Percentiles rank a stretch among this genome's conserved stretches.
Evolutionary conservation across 2,888 invertebrate genomes (phyloP).

Genomic region (Lithophane leautieri): DNA sequence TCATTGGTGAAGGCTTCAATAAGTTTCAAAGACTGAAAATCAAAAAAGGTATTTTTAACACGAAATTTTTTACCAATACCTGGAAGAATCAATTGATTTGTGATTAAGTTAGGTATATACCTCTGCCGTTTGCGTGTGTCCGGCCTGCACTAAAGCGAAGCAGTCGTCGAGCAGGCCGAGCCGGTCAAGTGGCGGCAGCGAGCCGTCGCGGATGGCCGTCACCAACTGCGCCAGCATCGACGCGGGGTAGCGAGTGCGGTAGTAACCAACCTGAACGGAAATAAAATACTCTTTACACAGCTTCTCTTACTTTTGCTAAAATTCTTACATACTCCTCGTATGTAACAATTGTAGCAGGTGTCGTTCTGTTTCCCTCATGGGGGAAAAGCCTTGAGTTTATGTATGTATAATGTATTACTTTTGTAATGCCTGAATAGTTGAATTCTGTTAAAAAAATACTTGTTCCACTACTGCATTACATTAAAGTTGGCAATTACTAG

Average conservation of each 20-base stretch:
- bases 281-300: background rate
- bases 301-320: background rate
- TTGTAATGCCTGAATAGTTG: background rate
- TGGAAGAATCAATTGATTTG: background rate
- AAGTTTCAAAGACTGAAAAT: constrained; percentile 92
- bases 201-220: constrained; percentile 94
- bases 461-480: background rate
- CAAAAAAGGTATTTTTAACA: constrained; percentile 5
- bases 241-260: constrained; percentile 95
- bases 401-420: background rate
- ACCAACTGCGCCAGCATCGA: constrained; percentile 94
- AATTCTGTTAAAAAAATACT: background rate
- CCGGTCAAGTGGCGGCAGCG: constrained; percentile 96
- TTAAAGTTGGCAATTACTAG: background rate
- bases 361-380: background rate
- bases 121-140: constrained; percentile 94
- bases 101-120: constrained; percentile 78
- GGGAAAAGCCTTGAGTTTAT: background rate
- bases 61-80: background rate
- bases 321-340: too few relatives aligned
- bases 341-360: background rate
- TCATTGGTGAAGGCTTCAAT: constrained; percentile 96
- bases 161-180: constrained; percentile 97
- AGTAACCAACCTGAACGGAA: constrained; percentile 93
- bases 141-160: constrained; percentile 97